Evolutionary conservation across 2,888 invertebrate genomes (phyloP), one percentile per base, ranked within the genome.

Genomic region (Thelaira solivaga): DNA sequence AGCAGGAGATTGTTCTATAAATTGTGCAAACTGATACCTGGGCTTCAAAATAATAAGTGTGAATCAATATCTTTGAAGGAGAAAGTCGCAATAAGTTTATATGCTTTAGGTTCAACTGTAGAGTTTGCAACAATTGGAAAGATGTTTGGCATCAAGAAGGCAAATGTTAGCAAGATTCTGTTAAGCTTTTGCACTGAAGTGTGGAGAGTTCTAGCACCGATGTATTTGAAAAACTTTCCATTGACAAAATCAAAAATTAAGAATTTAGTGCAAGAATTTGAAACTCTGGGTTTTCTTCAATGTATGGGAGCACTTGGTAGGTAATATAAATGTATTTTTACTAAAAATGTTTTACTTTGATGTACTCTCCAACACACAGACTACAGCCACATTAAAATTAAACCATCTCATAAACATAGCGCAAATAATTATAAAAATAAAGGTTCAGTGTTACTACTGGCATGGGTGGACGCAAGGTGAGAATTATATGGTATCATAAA

Each of bases 121-220:
- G 64, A 76, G 13, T 69, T 69, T 18, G 10, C 22, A 4, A 55
- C 24, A 41, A 57, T 79, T 18, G 62, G 67, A 6, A 75, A 75
- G 16, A 16, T 67, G 22, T 75, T 79, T 31, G 49, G 49, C 3
- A 29, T 29, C 0, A 26, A 26, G 16, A 49, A 49, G 26, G 13
- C 49, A 49, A 45, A 11, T 1, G 45, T 45, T n/a, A 22, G 45
- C 22, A 45, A 45, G 3, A 45, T 45, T 45, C 22, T 24, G 3
- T 8, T 29, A 10, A 5, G 24, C 16, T 8, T 49, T 51, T 51
- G 29, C 31, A 13, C 4, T 0, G 49, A 51, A 51, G 29, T 31
- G 2, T 51, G 49, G 5, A 51, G 10, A 5, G 49, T 49, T 49
- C 1, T 49, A 4, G 1, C 49, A 29, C 49, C 49, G 4, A 16